Base-by-base conservation (phyloP, 2,888 invertebrate species). In the Oasisia sp. region DNA sequence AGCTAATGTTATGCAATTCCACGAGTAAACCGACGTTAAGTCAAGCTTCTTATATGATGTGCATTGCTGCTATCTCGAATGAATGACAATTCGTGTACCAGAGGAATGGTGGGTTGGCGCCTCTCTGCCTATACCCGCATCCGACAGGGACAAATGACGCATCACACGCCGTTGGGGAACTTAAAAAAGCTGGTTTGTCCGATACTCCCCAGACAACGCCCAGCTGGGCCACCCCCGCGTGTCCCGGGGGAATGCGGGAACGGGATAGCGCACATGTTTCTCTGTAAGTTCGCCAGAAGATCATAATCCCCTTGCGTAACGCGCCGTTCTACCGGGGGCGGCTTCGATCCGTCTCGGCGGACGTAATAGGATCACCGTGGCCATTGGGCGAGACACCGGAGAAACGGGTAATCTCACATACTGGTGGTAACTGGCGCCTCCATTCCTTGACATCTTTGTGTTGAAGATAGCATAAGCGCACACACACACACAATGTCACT, bases 351-450 rank as follows among this genome's bases (percentile, higher is more conserved):
- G n/a, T 74, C 74, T 27, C 74, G 27, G 74, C 74, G 74, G 74
- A 74, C 74, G 74, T 74, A 74, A 74, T n/a, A 74, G 74, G 74
- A 74, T 74, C 19, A 74, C 5, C 27, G 74, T 74, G 14, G n/a
- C 74, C 74, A 74, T 74, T 74, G 74, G 74, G 56, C 56, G 56
- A 56, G 56, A 56, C 56, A 11, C 56, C 56, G 56, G 74, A 27
- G 74, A 74, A 74, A 74, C 74, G 74, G 74, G 74, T 74, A 74
- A 74, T 74, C 74, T 74, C 27, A 74, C 74, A 74, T 74, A 74
- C 74, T 74, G 74, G 27, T 74, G n/a, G n/a, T 74, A 74, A 74
- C 74, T 74, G 74, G 74, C 74, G 74, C 74, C 74, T 74, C 74
- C 74, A 74, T 27, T 74, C 27, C 74, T 74, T 74, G 74, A 74